Evolutionary conservation across 2,888 invertebrate species (phyloP).

Genomic region (Oligia strigilis): DNA sequence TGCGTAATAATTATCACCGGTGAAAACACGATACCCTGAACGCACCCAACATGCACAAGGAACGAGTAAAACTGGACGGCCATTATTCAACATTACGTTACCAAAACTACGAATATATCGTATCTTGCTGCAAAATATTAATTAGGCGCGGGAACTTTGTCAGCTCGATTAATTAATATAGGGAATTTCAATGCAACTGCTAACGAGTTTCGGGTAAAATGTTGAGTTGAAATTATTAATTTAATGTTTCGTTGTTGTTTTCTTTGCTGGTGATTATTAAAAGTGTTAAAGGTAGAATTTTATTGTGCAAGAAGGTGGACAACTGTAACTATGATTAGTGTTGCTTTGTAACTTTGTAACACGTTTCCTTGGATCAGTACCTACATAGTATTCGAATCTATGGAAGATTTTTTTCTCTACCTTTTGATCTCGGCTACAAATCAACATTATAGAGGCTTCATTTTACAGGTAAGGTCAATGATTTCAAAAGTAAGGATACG

Average conservation of each 20-base stretch:
- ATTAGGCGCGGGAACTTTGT: constrained; percentile 62
- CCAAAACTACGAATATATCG: constrained; percentile 56
- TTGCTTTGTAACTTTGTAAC: neutral
- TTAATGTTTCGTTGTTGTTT: constrained; percentile 7
- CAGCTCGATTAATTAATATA: constrained; percentile 55
- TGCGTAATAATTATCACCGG: constrained; percentile 80
- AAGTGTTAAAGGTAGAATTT: neutral
- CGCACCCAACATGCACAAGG: constrained; percentile 59
- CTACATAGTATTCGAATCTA: too few relatives aligned
- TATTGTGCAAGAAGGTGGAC: neutral
- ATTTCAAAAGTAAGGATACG: too few relatives aligned
- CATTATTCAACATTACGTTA: constrained; percentile 70
- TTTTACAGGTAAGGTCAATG: neutral
- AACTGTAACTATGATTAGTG: neutral
- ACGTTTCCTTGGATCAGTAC: neutral
- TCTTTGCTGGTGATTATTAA: neutral
- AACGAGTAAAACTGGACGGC: constrained; percentile 69
- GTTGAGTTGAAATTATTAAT: constrained; percentile 10
- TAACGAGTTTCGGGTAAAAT: constrained; percentile 31
- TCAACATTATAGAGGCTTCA: neutral
- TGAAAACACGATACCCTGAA: constrained; percentile 77
- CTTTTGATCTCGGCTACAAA: neutral
- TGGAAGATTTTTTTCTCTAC: neutral
- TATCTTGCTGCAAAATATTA: constrained; percentile 67
- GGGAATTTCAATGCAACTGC: constrained; percentile 32